phyloP scores from a whole-genome alignment of 2,797 vertebrate species.

The Antennarius maculatus region DNA sequence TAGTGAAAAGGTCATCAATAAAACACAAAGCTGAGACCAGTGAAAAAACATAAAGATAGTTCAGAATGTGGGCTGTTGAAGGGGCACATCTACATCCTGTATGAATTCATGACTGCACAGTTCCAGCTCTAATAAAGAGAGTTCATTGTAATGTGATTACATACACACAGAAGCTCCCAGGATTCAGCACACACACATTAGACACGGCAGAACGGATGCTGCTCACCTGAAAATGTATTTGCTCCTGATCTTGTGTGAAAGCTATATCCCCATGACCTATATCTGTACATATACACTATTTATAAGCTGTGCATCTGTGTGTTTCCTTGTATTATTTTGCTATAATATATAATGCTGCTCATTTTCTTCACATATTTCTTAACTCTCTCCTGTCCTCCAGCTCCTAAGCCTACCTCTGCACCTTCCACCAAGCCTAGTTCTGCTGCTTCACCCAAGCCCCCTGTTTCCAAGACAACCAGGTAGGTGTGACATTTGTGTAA shows the following conservation, averaged over 20 bases:
- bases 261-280: constrained; percentile 39
- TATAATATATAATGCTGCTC: neutral
- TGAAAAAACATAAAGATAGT: neutral
- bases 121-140: constrained; percentile 21
- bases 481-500: constrained; percentile 56
- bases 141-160: constrained; percentile 36
- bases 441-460: constrained; percentile 65
- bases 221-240: constrained; percentile 45
- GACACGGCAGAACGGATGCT: constrained; percentile 47
- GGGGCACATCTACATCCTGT: neutral
- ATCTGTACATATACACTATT: constrained; percentile 4
- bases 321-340: neutral
- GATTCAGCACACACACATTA: constrained; percentile 49
- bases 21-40: neutral
- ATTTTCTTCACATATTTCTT: neutral
- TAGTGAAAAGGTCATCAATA: constrained; percentile 39
- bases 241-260: constrained; percentile 44
- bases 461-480: constrained; percentile 81
- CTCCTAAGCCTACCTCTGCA: constrained; percentile 48
- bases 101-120: constrained; percentile 20
- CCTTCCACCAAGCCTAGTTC: constrained; percentile 67
- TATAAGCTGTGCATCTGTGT: neutral
- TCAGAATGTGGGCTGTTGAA: neutral
- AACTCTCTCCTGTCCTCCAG: constrained; percentile 29
- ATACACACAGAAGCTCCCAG: constrained; percentile 22